A percentile compares a stretch with the other conserved stretches of the same genome.
Conservation (phyloP, 2,113 vertebrate species). For the Triplophysa rosa region DNA sequence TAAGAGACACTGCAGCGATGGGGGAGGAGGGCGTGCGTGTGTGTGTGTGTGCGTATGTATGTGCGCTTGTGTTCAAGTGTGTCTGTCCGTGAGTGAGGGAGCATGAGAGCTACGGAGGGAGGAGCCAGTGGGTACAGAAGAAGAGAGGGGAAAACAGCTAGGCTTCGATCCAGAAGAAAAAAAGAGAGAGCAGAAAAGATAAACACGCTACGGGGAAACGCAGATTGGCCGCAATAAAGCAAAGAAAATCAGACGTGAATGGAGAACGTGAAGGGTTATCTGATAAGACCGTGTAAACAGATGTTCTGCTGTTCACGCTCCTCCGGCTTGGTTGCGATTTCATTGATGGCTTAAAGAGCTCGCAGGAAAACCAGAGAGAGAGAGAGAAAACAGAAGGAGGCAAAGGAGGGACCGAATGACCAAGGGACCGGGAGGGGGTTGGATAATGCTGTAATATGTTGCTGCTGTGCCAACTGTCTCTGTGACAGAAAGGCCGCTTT, state of each 20-base stretch:
- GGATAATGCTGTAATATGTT: conserved; percentile 75
- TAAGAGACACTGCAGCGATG: conserved; percentile 80
- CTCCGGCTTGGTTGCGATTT: conserved; percentile 69
- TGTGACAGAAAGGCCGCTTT: conserved; percentile 74
- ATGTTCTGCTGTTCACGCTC: conserved; percentile 27
- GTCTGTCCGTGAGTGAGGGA: conserved; percentile 63
- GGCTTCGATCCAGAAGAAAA: conserved; percentile 44
- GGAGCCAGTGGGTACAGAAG: conserved; percentile 68
- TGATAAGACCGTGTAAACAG: conserved; percentile 4
- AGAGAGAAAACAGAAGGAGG: conserved; percentile 50
- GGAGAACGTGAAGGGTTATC: conserved; percentile 30
- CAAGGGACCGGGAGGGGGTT: conserved; percentile 69
- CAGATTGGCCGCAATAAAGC: background rate
- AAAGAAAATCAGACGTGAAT: conserved; percentile 44
- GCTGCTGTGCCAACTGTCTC: conserved; percentile 81
- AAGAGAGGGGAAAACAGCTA: conserved; percentile 40
- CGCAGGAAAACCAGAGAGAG: conserved; percentile 57
- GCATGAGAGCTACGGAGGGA: conserved; percentile 62
- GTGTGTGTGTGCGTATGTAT: conserved; percentile 71
- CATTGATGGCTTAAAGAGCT: conserved; percentile 75
- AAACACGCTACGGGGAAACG: conserved; percentile 27
- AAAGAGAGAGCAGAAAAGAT: conserved; percentile 54
- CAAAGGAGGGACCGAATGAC: conserved; percentile 39
- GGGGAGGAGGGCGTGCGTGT: conserved; percentile 76
- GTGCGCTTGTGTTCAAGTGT: conserved; percentile 60